These are phyloP conservation scores for Phaenicophaeus curvirostris DNA, from an alignment of 2,797 vertebrate species.

Conservation along the genomic window DNA sequence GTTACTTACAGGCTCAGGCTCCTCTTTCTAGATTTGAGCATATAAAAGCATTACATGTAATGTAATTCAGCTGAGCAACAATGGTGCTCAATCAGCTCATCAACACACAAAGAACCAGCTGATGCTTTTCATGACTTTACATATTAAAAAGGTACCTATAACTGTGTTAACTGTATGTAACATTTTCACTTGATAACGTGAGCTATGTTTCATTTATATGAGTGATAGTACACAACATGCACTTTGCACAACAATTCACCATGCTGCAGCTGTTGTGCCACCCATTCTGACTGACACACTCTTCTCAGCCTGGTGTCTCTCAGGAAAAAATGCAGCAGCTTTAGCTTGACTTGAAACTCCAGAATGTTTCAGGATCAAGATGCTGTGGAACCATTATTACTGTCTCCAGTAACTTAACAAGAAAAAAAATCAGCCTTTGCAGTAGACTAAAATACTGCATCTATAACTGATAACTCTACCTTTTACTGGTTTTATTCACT, in stretches of 20 bases:
- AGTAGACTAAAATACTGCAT: background rate
- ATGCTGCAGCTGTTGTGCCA: background rate
- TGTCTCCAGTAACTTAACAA: background rate
- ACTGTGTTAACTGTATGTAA: too few species aligned
- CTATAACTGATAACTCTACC: background rate
- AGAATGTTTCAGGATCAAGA: background rate
- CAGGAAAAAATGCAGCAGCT: background rate
- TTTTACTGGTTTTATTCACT: background rate
- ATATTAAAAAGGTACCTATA: background rate
- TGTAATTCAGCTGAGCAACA: background rate
- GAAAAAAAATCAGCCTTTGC: background rate
- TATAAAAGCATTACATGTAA: accelerated
- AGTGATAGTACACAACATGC: accelerated
- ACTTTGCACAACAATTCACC: background rate
- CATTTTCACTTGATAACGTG: accelerated
- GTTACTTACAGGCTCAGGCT: background rate
- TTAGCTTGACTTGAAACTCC: background rate
- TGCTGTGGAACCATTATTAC: background rate
- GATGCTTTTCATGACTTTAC: background rate
- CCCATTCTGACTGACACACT: background rate
- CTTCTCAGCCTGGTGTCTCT: accelerated
- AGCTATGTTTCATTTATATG: background rate
- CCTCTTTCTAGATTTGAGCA: background rate
- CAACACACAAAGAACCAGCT: background rate
- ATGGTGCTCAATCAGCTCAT: background rate